Base-by-base conservation (phyloP, 2,888 invertebrate species). In the Amphimallon solstitiale region DNA sequence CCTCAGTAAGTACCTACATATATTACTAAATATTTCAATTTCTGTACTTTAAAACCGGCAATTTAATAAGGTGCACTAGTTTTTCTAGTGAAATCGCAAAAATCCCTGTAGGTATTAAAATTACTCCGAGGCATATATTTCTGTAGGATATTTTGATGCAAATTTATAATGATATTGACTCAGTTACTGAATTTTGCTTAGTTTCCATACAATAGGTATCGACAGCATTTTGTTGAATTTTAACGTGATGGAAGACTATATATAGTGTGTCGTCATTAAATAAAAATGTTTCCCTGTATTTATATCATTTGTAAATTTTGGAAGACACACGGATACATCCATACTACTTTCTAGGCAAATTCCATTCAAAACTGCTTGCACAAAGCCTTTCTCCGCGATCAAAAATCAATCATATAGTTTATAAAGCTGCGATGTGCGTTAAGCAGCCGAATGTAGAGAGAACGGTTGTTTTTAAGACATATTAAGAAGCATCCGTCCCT, bases 401-500 rank as follows among this genome's bases (percentile, higher is more conserved):
- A 51, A n/a, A 35, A 51, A 35, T 51, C 15, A 34, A 40, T 14
- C 17, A 17, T 48, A 48, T 10, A 12, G 23, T 9, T 43, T 49
- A 37, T 52, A 52, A 66, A 66, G 66, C 66, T 66, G 66, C 66
- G 52, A 23, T 66, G 66, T 66, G 66, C 66, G 66, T 61, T n/a
- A 66, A 60, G 66, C 66, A 66, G 66, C 66, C 52, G 34, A 56
- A 56, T 23, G 45, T n/a, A n/a, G n/a, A 48, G 12, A 37, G 48
- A 21, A 61, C 21, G 59, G 35, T 37, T n/a, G n/a, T n/a, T n/a
- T 14, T 34, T 37, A 51, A 46, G 38, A 49, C 15, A 9, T 14
- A 40, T 51, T 63, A 63, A 29, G 51, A 49, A 38, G 62, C 46
- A 14, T 46, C 14, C 17, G 74, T 73, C 73, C 76, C 77, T 68